A percentile compares a stretch with the other conserved stretches of the same genome.
These are phyloP conservation scores for Endomychus coccineus DNA, from an alignment of 2,888 invertebrate species.

Conservation along the genomic window DNA sequence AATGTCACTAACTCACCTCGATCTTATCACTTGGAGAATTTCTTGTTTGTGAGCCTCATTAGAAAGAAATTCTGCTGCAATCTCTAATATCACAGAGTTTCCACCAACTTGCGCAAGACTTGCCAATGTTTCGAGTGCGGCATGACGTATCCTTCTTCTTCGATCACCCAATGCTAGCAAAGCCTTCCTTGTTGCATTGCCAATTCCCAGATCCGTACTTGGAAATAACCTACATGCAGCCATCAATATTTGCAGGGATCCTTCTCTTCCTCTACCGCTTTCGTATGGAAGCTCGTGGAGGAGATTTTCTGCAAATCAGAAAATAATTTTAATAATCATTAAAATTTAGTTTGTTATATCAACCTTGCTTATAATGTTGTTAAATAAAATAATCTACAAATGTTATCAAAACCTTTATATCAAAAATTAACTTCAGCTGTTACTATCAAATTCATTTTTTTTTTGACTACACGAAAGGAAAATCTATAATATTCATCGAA, in stretches of 20 bases:
- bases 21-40: constrained; percentile 62
- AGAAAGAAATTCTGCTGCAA: constrained; percentile 52
- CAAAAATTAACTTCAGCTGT: too few relatives aligned
- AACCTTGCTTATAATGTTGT: too few relatives aligned
- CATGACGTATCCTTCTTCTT: constrained; percentile 70
- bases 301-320: constrained; percentile 10
- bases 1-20: constrained; percentile 47
- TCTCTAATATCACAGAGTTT: constrained; percentile 54
- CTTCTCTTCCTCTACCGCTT: constrained; percentile 48
- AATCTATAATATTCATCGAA: too few relatives aligned
- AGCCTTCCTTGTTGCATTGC: constrained; percentile 36
- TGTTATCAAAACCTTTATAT: too few relatives aligned
- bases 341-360: too few relatives aligned
- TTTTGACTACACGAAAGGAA: too few relatives aligned
- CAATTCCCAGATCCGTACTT: constrained; percentile 62
- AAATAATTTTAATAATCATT: too few relatives aligned
- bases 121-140: constrained; percentile 70
- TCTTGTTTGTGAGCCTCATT: constrained; percentile 52
- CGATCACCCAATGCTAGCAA: constrained; percentile 44
- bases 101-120: constrained; percentile 67
- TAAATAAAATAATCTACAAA: too few relatives aligned
- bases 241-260: constrained; percentile 67
- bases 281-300: constrained; percentile 9
- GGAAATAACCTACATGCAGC: constrained; percentile 72
- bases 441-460: too few relatives aligned